These are phyloP conservation scores for Elaphurus davidianus DNA, from an alignment of 2,113 vertebrate genomes.

Conservation along the genomic window DNA sequence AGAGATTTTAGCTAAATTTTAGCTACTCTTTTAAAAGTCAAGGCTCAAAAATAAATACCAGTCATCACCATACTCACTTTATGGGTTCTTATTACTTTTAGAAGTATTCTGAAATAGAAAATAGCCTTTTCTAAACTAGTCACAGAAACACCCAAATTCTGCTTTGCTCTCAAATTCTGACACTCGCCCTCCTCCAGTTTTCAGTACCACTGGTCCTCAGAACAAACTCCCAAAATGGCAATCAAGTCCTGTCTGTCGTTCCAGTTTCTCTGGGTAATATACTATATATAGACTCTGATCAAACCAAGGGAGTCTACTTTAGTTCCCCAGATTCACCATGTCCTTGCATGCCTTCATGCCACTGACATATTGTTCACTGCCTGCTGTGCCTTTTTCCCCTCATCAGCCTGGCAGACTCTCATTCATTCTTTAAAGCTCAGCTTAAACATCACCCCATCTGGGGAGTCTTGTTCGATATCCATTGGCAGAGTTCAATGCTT, in stretches of 20 bases:
- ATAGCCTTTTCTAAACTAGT: background rate
- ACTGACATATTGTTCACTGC: background rate
- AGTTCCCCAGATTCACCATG: background rate
- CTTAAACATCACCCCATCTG: background rate
- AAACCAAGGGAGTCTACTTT: background rate
- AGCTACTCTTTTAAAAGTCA: background rate
- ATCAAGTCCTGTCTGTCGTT: background rate
- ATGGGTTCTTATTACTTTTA: background rate
- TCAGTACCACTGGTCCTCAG: background rate
- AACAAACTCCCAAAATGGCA: background rate
- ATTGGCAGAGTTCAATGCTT: background rate
- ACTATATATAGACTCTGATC: conserved; percentile 56
- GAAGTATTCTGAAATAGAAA: background rate
- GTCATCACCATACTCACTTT: background rate
- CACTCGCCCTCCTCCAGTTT: background rate
- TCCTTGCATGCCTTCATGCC: conserved; percentile 1
- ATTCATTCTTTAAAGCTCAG: background rate
- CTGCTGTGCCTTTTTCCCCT: background rate
- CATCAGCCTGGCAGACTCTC: background rate
- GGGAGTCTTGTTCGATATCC: background rate
- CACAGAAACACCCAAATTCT: background rate
- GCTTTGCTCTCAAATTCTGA: background rate
- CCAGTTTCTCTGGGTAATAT: background rate
- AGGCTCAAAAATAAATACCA: background rate
- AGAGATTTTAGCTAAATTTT: background rate